Percentiles rank a stretch among this genome's conserved stretches.
These are phyloP conservation scores for Cephalopachus bancanus DNA, from an alignment of 2,797 vertebrate species.

Conservation along the genomic window DNA sequence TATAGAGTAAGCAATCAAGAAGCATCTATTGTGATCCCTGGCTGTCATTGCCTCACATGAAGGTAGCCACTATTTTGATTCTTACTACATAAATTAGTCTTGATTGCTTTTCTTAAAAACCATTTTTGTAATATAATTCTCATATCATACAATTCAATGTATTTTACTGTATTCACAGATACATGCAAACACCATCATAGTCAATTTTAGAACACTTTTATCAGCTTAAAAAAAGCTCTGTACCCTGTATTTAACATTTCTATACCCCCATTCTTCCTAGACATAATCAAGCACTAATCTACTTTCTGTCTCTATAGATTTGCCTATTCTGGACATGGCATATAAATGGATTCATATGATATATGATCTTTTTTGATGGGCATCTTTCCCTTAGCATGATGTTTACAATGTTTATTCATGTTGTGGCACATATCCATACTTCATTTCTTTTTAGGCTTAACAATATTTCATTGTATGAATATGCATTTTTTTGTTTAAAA, in stretches of 20 bases:
- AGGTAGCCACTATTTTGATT: background rate
- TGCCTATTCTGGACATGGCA: no score
- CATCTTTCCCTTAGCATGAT: background rate
- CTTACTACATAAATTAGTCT: background rate
- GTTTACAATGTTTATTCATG: background rate
- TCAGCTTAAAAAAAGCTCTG: background rate
- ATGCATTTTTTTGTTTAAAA: background rate
- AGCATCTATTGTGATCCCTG: background rate
- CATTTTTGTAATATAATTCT: background rate
- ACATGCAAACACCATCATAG: background rate
- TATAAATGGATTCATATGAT: no score
- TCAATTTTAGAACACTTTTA: background rate
- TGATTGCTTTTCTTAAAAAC: background rate
- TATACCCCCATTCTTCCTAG: background rate
- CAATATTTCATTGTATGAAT: background rate
- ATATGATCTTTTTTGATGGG: background rate
- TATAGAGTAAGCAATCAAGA: background rate
- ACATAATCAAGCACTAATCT: background rate
- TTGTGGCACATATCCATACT: background rate
- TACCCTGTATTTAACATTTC: background rate
- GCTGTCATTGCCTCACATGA: background rate
- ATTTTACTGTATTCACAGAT: background rate
- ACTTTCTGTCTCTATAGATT: no score
- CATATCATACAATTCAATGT: background rate
- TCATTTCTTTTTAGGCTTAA: background rate